Conservation (phyloP, 2,797 vertebrate genomes). For the Acipenser oxyrinchus region DNA sequence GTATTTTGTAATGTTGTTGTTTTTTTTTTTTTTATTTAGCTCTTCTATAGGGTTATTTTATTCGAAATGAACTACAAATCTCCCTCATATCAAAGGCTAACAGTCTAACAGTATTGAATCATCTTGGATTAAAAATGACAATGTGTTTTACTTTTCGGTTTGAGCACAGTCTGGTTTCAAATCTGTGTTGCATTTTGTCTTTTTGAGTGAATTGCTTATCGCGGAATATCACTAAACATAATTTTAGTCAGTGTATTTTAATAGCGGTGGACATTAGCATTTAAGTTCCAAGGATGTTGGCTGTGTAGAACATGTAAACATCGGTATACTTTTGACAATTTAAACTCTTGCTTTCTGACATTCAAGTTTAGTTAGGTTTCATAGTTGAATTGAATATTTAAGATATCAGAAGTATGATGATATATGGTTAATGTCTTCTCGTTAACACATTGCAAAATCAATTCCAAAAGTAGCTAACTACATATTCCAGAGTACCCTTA, state of each 20-base stretch:
- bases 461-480: neutral
- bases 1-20: conserved; percentile 13
- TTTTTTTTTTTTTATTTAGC: conserved; percentile 5
- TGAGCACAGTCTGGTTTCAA: conserved; percentile 35
- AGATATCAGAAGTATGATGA: neutral
- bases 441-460: conserved; percentile 6
- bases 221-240: conserved; percentile 39
- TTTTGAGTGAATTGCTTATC: conserved; percentile 39
- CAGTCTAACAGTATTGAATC: conserved; percentile 47
- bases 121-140: conserved; percentile 20
- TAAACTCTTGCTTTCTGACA: neutral
- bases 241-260: conserved; percentile 22
- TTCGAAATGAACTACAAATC: conserved; percentile 33
- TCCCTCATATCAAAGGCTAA: conserved; percentile 34
- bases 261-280: conserved; percentile 15
- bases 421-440: neutral
- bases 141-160: conserved; percentile 34
- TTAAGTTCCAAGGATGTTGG: conserved; percentile 23
- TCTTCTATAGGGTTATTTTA: conserved; percentile 34
- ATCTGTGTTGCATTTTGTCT: conserved; percentile 33
- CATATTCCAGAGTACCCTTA: neutral
- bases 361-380: neutral
- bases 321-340: neutral
- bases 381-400: neutral
- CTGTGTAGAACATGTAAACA: conserved; percentile 6